Evolutionary conservation across 1,140 invertebrate genomes (phyloP), one percentile per base, ranked within the genome.

Genomic region (Vollenhovia emeryi): DNA sequence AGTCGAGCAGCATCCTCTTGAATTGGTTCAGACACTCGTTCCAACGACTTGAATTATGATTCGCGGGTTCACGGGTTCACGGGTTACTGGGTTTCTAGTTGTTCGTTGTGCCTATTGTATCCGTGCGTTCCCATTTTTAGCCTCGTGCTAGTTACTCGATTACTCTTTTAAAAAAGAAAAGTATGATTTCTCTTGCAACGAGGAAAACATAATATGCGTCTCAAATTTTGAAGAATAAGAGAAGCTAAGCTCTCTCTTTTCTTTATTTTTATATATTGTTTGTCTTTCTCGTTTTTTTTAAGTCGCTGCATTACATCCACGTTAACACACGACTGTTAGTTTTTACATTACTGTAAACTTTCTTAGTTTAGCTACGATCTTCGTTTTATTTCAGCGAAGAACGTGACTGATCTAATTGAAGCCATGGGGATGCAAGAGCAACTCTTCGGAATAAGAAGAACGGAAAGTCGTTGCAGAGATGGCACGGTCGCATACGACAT

Each of bases 251-350:
- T 69, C 24, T 18, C n/a, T 69, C 8, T 30, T 30, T 9, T 48
- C 18, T 36, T 7, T 59, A 21, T 15, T 30, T 2, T 62, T n/a
- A 7, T 52, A 97, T 98, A n/a, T n/a, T n/a, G n/a, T n/a, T n/a
- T n/a, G n/a, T 21, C 21, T 27, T 27, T 66, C 13, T 66, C n/a
- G n/a, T n/a, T n/a, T n/a, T 66, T 66, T 24, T 66, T 3, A 66
- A 48, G 21, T 7, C 2, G 18, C 7, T 3, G 7, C 7, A 0
- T 62, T 33, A 33, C 1, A 64, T 64, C 4, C 8, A n/a, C n/a
- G 30, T 64, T 40, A n/a, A n/a, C n/a, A n/a, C n/a, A n/a, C n/a
- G n/a, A 64, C 0, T 11, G 1, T 68, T 71, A 18, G 3, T n/a
- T n/a, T n/a, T n/a, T 2, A 7, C 8, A 0, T 18, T 48, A 3